Evolutionary conservation across 2,888 invertebrate species (phyloP).

Genomic region (Empis livida): DNA sequence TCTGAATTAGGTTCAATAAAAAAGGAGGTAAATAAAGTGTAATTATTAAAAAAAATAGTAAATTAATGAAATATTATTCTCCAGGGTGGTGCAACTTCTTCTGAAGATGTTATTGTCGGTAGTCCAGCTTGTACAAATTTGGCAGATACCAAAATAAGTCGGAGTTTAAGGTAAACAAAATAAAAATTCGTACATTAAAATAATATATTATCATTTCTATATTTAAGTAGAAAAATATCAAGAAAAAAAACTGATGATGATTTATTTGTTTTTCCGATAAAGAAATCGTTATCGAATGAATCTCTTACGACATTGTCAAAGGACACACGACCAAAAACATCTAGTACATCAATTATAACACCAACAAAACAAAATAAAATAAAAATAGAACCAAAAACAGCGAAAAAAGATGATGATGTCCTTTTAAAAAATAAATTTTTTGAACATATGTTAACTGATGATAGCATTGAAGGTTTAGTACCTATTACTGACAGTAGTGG

Average conservation of each 20-base stretch:
- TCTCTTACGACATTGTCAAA: neutral
- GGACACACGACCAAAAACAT: neutral
- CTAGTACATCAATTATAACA: neutral
- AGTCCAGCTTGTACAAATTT: slow-evolving; percentile 21
- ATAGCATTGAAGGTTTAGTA: neutral
- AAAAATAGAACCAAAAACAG: slow-evolving; percentile 3
- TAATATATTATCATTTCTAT: neutral
- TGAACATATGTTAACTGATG: neutral
- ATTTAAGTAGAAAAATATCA: neutral
- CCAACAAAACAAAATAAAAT: neutral
- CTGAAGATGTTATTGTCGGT: slow-evolving; percentile 22
- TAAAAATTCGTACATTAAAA: neutral
- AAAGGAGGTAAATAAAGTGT: neutral
- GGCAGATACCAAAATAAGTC: slow-evolving; percentile 12
- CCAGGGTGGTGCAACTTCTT: slow-evolving; percentile 13
- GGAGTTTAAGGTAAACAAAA: slow-evolving; percentile 5
- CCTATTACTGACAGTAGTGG: neutral
- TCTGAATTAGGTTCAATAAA: neutral
- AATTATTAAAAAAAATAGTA: neutral
- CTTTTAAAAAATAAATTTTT: no score
- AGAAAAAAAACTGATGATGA: slow-evolving; percentile 1
- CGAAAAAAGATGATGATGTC: no score
- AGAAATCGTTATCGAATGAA: neutral
- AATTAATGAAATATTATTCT: neutral
- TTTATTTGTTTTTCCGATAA: slow-evolving; percentile 1